phyloP scores from a whole-genome alignment of 2,113 vertebrate species.

The Corapipo altera region DNA sequence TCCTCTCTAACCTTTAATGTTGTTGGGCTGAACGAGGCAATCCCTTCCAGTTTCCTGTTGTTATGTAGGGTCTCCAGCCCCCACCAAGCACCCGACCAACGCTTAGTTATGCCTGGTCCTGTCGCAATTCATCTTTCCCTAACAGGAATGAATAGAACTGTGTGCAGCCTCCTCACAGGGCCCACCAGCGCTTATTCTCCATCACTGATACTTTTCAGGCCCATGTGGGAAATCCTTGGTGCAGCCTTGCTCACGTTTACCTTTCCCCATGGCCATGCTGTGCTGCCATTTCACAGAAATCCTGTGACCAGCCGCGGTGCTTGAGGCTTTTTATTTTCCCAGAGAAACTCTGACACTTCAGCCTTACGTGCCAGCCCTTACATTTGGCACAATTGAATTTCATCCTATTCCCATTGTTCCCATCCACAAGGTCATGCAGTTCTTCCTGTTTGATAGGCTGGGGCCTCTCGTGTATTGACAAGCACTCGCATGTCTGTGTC shows the following conservation, averaged over 20 bases:
- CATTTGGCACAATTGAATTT: conserved; percentile 14
- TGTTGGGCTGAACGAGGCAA: conserved; percentile 9
- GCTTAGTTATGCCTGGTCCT: neutral
- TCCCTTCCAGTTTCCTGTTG: neutral
- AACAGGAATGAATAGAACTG: neutral
- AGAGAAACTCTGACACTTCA: neutral
- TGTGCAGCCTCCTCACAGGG: neutral
- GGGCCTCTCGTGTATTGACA: conserved; percentile 35
- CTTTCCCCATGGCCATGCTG: fast-evolving
- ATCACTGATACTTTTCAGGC: neutral
- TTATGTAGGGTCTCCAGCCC: neutral
- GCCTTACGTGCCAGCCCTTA: conserved; percentile 34
- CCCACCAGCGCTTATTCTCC: neutral
- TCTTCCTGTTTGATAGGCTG: conserved; percentile 59
- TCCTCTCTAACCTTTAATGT: conserved; percentile 17
- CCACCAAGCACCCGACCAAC: neutral
- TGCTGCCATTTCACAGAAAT: neutral
- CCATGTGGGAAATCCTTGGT: neutral
- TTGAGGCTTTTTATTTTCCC: neutral
- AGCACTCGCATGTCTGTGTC: neutral
- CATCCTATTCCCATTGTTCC: conserved; percentile 40
- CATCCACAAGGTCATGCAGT: conserved; percentile 9
- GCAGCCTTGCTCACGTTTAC: neutral
- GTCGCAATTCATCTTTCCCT: fast-evolving
- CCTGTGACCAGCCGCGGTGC: neutral